Conservation (phyloP, 2,888 invertebrate species). For the Phortica okadai region DNA sequence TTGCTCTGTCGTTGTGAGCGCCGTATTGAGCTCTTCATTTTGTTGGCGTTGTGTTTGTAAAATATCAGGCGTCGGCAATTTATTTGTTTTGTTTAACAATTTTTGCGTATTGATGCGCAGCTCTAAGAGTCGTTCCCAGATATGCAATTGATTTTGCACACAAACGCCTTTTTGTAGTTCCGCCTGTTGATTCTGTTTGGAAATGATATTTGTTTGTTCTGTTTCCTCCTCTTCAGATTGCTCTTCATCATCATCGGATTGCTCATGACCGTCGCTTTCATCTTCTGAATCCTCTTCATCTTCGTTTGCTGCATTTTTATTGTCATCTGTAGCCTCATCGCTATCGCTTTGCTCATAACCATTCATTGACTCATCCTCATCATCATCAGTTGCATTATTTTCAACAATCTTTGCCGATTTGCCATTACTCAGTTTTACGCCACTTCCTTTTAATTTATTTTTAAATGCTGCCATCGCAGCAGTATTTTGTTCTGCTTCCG, state of each 20-base stretch:
- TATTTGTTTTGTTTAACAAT: constrained; percentile 85
- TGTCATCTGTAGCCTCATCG: constrained; percentile 48
- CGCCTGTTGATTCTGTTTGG: constrained; percentile 76
- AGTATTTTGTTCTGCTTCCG: constrained; percentile 53
- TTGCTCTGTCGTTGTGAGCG: constrained; percentile 56
- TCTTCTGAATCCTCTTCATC: not conserved
- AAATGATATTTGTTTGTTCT: constrained; percentile 53
- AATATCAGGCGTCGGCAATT: constrained; percentile 82
- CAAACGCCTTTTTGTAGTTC: constrained; percentile 82
- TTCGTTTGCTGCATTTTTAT: not conserved
- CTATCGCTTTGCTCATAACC: constrained; percentile 54
- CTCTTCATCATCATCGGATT: constrained; percentile 57
- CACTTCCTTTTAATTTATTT: constrained; percentile 39
- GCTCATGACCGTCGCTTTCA: constrained; percentile 36
- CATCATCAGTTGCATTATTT: constrained; percentile 44
- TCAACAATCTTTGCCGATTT: constrained; percentile 17
- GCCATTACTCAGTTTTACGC: not conserved
- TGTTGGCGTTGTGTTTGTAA: constrained; percentile 76
- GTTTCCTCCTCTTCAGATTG: constrained; percentile 44
- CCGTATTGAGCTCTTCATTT: constrained; percentile 77
- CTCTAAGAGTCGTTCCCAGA: constrained; percentile 93
- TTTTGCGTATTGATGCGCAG: constrained; percentile 92
- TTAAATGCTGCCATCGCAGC: constrained; percentile 47
- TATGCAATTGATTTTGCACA: constrained; percentile 83
- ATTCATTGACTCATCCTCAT: constrained; percentile 44